These are phyloP conservation scores for Pseudoips prasinana DNA, from an alignment of 2,888 invertebrate genomes.

Conservation along the genomic window DNA sequence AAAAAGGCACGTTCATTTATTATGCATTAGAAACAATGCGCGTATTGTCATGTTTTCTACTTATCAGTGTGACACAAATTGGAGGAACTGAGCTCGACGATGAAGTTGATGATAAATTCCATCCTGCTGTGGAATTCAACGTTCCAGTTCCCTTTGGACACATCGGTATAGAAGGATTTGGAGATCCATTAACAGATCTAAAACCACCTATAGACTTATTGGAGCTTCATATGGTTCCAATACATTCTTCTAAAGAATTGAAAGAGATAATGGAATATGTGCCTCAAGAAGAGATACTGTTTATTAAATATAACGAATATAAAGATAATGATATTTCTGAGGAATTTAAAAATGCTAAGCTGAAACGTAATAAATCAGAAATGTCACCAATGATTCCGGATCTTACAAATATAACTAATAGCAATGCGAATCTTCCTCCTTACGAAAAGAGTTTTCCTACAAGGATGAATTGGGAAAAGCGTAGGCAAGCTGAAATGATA, in stretches of 20 bases:
- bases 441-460: too few relatives aligned
- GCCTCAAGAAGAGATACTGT: constrained; percentile 1
- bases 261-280: constrained; percentile 12
- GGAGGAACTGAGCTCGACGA: constrained; percentile 8
- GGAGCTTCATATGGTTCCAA: constrained; percentile 28
- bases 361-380: too few relatives aligned
- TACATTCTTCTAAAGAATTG: constrained; percentile 13
- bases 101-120: background rate
- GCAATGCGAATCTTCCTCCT: constrained; percentile 18
- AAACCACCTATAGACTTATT: constrained; percentile 38
- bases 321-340: too few relatives aligned
- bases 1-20: constrained; percentile 6
- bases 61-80: constrained; percentile 25
- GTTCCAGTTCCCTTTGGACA: constrained; percentile 47
- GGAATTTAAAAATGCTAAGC: too few relatives aligned
- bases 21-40: constrained; percentile 35
- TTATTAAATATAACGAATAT: background rate
- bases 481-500: too few relatives aligned
- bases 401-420: constrained; percentile 29
- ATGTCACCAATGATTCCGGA: constrained; percentile 7
- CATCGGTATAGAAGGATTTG: constrained; percentile 41
- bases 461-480: too few relatives aligned
- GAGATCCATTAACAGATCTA: constrained; percentile 24
- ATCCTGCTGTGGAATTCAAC: too few relatives aligned
- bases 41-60: constrained; percentile 22